Base-by-base conservation (phyloP, 2,113 vertebrate genomes). In the Vireo altiloquus region DNA sequence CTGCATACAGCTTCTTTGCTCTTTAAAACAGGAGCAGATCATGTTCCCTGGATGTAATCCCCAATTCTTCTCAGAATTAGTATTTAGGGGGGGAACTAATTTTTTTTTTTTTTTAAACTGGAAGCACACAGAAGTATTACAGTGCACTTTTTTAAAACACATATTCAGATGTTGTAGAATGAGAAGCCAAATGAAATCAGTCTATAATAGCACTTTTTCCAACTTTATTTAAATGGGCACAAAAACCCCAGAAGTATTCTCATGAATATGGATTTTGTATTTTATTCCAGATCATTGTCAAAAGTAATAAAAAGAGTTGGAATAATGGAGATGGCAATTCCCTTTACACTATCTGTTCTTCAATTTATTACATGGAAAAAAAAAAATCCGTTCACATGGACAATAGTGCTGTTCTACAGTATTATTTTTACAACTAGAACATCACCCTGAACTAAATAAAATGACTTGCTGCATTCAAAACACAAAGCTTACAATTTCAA, bases 231-330 rank as follows among this genome's bases (percentile, higher is more conserved):
- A 80, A 93, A 76, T n/a, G 24, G 27, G 57, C 42, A 90, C 35
- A 7, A 65, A 74, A 6, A 1, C 0, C 5, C 6, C 49, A 46
- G 20, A 80, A 70, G 18, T 49, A 60, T 14, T 59, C n/a, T 70
- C 72, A 96, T 83, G 10, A 90, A 91, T 87, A 90, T 63, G 54
- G 63, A 95, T 94, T 92, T 39, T 60, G 12, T 57, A 56, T 87
- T 86, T 94, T 75, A 92, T 60, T 90, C 60, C 59, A 90, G 10
- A 87, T 81, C 31, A 90, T n/a, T 70, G 72, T 83, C 47, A 87
- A 94, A 78, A 22, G 25, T 92, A 94, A 86, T 63, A 37, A 93
- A 87, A 33, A 70, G 23, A 81, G 44, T 14, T 70, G 30, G 30
- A 77, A 88, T 86, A 91, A 82, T 33, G 15, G 31, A 86, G 23